These are phyloP conservation scores for Leptinotarsa defecta DNA, from an alignment of 1,140 invertebrate species.

Conservation along the genomic window DNA sequence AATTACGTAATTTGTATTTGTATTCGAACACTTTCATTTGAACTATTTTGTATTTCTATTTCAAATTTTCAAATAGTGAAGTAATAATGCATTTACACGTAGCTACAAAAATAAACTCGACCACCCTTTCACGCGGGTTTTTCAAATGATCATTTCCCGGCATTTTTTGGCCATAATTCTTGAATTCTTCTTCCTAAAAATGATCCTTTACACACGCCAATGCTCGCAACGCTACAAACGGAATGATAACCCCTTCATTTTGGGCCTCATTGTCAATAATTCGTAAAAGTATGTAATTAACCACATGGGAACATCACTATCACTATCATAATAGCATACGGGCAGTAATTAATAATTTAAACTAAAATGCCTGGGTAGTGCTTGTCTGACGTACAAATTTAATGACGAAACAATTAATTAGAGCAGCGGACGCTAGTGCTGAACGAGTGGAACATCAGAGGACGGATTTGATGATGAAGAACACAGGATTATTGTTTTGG, in stretches of 20 bases:
- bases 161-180: too few relatives aligned
- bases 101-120: too few relatives aligned
- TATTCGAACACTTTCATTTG: too few relatives aligned
- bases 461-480: background rate
- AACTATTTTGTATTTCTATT: too few relatives aligned
- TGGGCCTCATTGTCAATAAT: background rate
- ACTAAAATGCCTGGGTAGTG: background rate
- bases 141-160: too few relatives aligned
- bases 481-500: too few relatives aligned
- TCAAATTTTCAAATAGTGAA: too few relatives aligned
- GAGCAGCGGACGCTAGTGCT: background rate
- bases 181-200: too few relatives aligned
- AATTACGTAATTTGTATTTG: too few relatives aligned
- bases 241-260: background rate
- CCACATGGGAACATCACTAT: background rate
- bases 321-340: background rate
- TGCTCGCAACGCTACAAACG: background rate
- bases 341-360: background rate
- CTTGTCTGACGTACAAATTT: background rate
- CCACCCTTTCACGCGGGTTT: too few relatives aligned
- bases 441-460: background rate
- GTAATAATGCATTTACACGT: too few relatives aligned
- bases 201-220: background rate
- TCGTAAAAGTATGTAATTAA: conserved; percentile 1
- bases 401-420: conserved; percentile 9